Evolutionary conservation across 2,888 invertebrate species (phyloP).

Genomic region (Cephus pulcher): DNA sequence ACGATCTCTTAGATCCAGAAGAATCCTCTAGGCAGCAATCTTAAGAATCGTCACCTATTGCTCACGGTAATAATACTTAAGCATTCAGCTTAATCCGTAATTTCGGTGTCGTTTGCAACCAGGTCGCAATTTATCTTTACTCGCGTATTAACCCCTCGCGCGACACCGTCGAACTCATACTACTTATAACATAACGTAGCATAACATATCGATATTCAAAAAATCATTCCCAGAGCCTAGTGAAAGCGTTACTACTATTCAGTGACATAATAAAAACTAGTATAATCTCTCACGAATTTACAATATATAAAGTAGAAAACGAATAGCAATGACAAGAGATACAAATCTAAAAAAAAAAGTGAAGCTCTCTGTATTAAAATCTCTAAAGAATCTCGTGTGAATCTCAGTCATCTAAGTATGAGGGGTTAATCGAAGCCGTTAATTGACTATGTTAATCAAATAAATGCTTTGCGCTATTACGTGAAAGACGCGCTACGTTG

Average conservation of each 20-base stretch:
- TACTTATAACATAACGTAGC: neutral
- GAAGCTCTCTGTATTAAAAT: neutral
- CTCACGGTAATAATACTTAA: neutral
- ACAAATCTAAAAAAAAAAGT: neutral
- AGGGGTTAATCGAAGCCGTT: neutral
- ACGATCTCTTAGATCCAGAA: slow-evolving; percentile 62
- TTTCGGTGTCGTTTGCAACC: neutral
- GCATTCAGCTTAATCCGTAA: neutral
- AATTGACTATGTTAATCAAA: neutral
- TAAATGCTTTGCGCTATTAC: neutral
- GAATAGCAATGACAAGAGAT: neutral
- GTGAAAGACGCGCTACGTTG: neutral
- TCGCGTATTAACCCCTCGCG: neutral
- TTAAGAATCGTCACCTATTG: neutral
- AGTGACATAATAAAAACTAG: neutral
- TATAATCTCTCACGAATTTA: neutral
- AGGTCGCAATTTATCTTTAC: neutral
- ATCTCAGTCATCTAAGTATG: neutral
- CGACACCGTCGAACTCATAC: neutral
- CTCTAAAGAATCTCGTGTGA: neutral
- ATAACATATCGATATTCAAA: neutral
- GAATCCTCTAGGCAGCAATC: slow-evolving; percentile 53
- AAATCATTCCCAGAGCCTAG: neutral
- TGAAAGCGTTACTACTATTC: neutral
- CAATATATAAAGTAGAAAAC: neutral